A percentile compares a stretch with the other conserved stretches of the same genome.
These are phyloP conservation scores for Clanis bilineata DNA, from an alignment of 2,888 invertebrate species.

Conservation along the genomic window DNA sequence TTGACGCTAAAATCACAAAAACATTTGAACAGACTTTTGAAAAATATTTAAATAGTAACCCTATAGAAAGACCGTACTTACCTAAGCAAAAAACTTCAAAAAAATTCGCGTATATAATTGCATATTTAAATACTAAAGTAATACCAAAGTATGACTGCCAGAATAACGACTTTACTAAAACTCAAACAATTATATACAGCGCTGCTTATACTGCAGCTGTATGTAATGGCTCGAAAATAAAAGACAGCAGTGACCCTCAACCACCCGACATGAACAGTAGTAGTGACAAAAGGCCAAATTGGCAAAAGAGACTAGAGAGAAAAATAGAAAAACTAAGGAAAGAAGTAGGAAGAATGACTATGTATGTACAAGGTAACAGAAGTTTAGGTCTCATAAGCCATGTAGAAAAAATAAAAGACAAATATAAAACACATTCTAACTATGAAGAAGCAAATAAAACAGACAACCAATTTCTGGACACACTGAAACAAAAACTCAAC, in stretches of 20 bases:
- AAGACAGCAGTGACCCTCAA: background rate
- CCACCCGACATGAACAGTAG: too few relatives aligned
- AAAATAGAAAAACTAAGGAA: background rate
- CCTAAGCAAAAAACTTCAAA: background rate
- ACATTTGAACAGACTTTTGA: too few relatives aligned
- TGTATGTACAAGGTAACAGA: background rate
- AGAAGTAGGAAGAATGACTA: background rate
- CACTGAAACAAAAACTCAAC: background rate
- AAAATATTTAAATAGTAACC: too few relatives aligned
- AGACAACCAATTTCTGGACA: background rate
- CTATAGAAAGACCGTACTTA: too few relatives aligned
- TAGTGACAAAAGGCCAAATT: background rate
- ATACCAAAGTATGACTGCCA: background rate
- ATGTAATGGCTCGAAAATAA: background rate
- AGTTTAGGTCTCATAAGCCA: background rate
- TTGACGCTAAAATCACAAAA: too few relatives aligned
- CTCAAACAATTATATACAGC: background rate
- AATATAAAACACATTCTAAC: background rate
- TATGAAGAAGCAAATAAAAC: background rate
- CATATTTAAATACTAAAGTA: background rate
- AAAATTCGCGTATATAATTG: background rate
- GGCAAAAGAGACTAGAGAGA: background rate
- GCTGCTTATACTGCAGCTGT: background rate
- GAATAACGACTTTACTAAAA: background rate
- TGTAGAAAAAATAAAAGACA: background rate